phyloP scores from a whole-genome alignment of 2,888 invertebrate genomes.

The Bursaphelenchus okinawaensis region DNA sequence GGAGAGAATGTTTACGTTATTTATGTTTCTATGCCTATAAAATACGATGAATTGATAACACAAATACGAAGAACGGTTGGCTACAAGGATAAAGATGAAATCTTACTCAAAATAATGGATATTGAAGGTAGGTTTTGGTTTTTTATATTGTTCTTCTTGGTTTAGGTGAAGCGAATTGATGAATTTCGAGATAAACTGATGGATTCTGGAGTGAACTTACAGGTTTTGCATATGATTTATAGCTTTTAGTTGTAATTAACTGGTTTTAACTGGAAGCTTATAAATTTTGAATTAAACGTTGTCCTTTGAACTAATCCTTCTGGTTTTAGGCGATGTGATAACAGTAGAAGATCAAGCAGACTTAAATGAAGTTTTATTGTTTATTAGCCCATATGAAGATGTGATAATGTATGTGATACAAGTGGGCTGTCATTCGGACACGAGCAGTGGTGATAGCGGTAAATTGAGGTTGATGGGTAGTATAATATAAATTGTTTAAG shows the following conservation, averaged over 20 bases:
- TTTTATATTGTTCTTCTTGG: background rate
- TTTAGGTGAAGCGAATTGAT: too few relatives aligned
- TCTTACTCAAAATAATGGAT: background rate
- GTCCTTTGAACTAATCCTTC: too few relatives aligned
- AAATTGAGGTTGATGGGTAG: too few relatives aligned
- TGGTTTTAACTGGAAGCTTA: too few relatives aligned
- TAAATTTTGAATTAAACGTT: too few relatives aligned
- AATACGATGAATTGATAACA: background rate
- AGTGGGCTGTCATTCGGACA: conserved; percentile 72
- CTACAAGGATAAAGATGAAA: background rate
- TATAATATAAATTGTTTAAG: too few relatives aligned
- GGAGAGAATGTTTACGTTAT: background rate
- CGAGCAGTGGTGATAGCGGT: background rate
- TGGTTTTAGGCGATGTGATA: conserved; percentile 85
- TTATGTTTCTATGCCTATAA: background rate
- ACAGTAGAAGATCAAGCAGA: conserved; percentile 92
- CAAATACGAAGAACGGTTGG: background rate
- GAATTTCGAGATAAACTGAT: too few relatives aligned
- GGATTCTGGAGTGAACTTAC: too few relatives aligned
- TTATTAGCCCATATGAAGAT: conserved; percentile 83
- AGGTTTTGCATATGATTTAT: too few relatives aligned
- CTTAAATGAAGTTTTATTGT: conserved; percentile 86
- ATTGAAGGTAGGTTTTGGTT: background rate
- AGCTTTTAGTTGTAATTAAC: too few relatives aligned
- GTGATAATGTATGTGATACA: conserved; percentile 96